phyloP scores from a whole-genome alignment of 2,888 invertebrate genomes.

The Ariolimax columbianus region DNA sequence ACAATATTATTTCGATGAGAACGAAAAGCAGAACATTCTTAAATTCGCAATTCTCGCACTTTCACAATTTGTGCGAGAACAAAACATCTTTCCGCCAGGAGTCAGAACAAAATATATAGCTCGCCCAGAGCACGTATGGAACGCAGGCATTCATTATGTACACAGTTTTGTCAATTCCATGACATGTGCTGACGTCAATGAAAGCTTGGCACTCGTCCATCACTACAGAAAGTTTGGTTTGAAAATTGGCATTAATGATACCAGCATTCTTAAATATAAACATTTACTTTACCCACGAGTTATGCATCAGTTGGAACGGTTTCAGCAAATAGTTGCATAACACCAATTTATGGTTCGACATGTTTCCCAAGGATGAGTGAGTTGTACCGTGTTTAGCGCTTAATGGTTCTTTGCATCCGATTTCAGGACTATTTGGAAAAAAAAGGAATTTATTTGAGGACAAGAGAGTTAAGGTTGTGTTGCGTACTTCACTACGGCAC shows the following conservation, averaged over 20 bases:
- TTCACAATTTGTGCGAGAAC: background rate
- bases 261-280: background rate
- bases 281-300: background rate
- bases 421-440: no score
- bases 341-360: no score
- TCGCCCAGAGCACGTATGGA: background rate
- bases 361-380: no score
- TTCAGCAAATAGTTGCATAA: background rate
- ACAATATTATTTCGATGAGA: background rate
- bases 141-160: background rate
- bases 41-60: background rate
- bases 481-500: no score
- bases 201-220: background rate
- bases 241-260: background rate
- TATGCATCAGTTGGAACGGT: background rate
- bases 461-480: no score
- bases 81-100: background rate
- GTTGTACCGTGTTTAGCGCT: no score
- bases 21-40: background rate
- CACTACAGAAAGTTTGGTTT: background rate
- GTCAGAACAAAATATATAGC: background rate
- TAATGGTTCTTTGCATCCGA: no score
- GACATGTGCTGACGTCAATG: background rate
- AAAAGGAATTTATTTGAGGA: no score
- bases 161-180: background rate